These are phyloP conservation scores for Cheilosia urbana DNA, from an alignment of 2,888 invertebrate genomes.

Conservation along the genomic window DNA sequence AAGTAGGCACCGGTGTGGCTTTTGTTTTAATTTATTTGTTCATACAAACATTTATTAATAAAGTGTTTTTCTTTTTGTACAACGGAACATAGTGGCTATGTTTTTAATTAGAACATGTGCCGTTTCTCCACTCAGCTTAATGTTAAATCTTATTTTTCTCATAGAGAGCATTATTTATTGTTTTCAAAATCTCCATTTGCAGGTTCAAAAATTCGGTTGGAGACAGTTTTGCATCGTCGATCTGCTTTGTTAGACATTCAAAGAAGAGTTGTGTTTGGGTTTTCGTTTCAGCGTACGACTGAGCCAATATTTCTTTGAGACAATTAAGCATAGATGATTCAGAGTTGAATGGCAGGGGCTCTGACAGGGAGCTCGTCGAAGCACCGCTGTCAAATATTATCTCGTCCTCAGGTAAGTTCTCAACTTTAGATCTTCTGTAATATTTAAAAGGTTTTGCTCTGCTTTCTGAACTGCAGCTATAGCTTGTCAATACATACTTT, in stretches of 20 bases:
- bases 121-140: not conserved
- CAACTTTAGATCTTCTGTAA: not conserved
- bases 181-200: not conserved
- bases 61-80: conserved; percentile 10
- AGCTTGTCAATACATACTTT: not conserved
- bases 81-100: not conserved
- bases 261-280: not conserved
- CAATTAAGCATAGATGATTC: not conserved
- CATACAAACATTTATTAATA: conserved; percentile 33
- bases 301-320: not conserved
- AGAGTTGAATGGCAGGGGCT: not conserved
- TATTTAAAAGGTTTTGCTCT: not conserved
- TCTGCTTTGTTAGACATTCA: not conserved
- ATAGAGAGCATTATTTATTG: not conserved
- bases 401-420: not conserved
- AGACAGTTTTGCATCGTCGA: not conserved
- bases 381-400: not conserved
- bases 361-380: not conserved
- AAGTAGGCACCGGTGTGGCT: conserved; percentile 76
- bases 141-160: not conserved
- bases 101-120: not conserved
- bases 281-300: not conserved
- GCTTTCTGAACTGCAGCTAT: not conserved
- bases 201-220: not conserved
- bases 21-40: conserved; percentile 60